Base-by-base conservation (phyloP, 1,140 invertebrate species). In the Heliconius melpomene region DNA sequence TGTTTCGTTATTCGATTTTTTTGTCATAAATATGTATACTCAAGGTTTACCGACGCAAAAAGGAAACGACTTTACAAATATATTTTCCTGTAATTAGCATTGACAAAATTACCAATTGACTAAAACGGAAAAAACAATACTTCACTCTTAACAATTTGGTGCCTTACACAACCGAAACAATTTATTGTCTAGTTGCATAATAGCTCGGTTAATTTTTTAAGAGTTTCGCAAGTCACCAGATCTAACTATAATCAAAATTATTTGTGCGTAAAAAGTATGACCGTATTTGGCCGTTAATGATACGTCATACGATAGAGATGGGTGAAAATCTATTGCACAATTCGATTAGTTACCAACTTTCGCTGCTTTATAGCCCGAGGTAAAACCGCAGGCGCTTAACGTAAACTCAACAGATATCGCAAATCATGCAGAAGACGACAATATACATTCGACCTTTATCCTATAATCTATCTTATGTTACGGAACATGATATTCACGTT, bases 321-420 rank as follows among this genome's bases (percentile, higher is more conserved):
- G 38, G 70, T 76, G 52, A 38, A 80, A 74, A 75, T 29, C 46
- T 72, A 78, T 81, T 81, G 77, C 76, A 78, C 76, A 81, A 81
- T 81, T 70, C 72, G 36, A 75, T 74, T 60, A 72, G 50, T 78
- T 81, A 72, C 72, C 32, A 71, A 78, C 80, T 81, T 81, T 81
- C 80, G 72, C 76, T 66, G 20, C 50, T 75, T 78, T 70, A 36
- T 54, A 66, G 57, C 57, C 72, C 20, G 66, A 73, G 46, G 73
- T 50, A 73, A 18, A 78, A 57, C 60, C 76, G 76, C 60, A 32
- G 75, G 46, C 79, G 40, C 7, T 23, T 26, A 74, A 36, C 23
- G 11, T 60, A 71, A 54, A 9, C 50, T 60, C 1, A 57, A 72
- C 66, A 71, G 72, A 79, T 76, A 72, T 40, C 50, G 32, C n/a